Evolutionary conservation across 2,888 invertebrate species (phyloP), one percentile per base, ranked within the genome.

Genomic region (Malthinus seriepunctatus): DNA sequence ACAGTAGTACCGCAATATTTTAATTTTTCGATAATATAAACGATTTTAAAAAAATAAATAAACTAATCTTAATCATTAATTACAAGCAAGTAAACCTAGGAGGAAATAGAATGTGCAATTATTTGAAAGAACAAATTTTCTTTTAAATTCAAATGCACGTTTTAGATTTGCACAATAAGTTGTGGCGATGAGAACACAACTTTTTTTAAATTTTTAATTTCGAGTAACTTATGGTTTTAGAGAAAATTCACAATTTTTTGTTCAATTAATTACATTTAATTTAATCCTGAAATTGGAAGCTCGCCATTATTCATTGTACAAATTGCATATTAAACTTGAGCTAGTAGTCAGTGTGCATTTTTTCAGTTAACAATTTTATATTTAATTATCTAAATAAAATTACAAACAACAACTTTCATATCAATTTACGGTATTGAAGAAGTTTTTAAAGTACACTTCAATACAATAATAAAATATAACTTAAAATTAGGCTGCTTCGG

Each of bases 281-380:
- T 11, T 32, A 47, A 8, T 50, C 44, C 44, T 35, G 32, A 37
- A 32, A 32, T 44, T 38, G 23, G 12, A 50, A 44, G 33, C 51
- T 51, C 51, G 39, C 32, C 8, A 34, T 11, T 23, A 38, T 56
- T 42, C 7, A 42, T 15, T 42, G 15, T 42, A 23, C 23, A 42
- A 15, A 39, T 15, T 23, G 23, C 23, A 42, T 23, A 42, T 42
- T 42, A 42, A 56, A 56, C 23, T 56, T 56, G 56, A 56, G 56
- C 56, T 51, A 47, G 46, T 46, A 50, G 38, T 56, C 56, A 56
- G 56, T 56, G 51, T 56, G 56, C 51, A 35, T 38, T 48, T 32
- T 37, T 14, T n/a, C 8, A 37, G 10, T 39, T 48, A 32, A 48
- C 14, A 48, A 33, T 48, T 32, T 9, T 32, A 10, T 23, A 9